Base-by-base conservation (phyloP, 2,888 invertebrate genomes). In the Eucera pruinosa region DNA sequence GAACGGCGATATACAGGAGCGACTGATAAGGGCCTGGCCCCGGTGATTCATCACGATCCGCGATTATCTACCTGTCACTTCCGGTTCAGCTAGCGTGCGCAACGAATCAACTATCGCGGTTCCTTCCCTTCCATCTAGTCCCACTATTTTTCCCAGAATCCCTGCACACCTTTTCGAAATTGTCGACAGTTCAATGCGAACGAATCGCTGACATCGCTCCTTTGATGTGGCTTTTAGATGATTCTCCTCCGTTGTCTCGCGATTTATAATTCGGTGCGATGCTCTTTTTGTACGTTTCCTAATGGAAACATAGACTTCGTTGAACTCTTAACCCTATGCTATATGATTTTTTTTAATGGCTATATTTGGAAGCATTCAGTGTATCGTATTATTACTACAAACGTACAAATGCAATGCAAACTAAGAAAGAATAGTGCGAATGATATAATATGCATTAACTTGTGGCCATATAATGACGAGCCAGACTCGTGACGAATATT, bases 21-120 rank as follows among this genome's bases (percentile, higher is more conserved):
- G 57, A 52, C 83, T 71, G 82, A 82, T 82, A 82, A 82, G 81
- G 66, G 64, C 48, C 48, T 7, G 3, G 18, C 36, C 23, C 15
- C 18, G 68, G 67, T 58, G 77, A 81, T 83, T 81, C 79, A 78
- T 83, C 82, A 83, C 82, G 73, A 76, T 68, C 54, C 67, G 33
- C 74, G 82, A 83, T 83, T 83, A 83, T 83, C 83, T 78, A 75
- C 68, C 74, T 67, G 82, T 83, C 82, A 80, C 68, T 83, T 83
- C 74, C 80, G 80, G 80, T 78, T 69, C 74, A 62, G 52, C 47
- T 66, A 48, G 54, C 55, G 50, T 33, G 47, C 30, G 66, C 64
- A 60, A 75, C 80, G 80, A 80, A 80, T 83, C 83, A 83, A 83
- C 77, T 62, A 70, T 65, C 77, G 68, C 54, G 15, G 30, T 15